phyloP scores from a whole-genome alignment of 2,113 vertebrate species.

The Chlorodrepanis virens region DNA sequence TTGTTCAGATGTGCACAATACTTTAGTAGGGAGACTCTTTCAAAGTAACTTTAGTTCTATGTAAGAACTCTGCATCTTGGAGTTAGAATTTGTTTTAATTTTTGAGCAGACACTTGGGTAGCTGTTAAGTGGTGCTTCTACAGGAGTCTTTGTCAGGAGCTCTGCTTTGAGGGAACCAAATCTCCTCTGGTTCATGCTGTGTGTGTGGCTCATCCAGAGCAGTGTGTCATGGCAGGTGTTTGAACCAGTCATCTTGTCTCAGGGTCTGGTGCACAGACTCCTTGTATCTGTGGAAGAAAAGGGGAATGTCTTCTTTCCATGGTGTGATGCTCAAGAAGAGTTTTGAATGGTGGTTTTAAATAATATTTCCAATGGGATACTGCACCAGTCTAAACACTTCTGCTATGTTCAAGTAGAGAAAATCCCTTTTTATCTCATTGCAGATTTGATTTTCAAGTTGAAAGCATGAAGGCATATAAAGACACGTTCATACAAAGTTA shows the following conservation, averaged over 20 bases:
- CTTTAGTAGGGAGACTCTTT: background rate
- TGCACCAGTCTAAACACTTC: background rate
- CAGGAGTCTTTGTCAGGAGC: background rate
- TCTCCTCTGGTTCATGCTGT: background rate
- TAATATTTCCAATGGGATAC: background rate
- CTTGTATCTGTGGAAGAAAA: background rate
- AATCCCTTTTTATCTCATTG: conserved; percentile 37
- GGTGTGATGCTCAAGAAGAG: background rate
- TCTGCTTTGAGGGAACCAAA: background rate
- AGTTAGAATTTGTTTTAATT: background rate
- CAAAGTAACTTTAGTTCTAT: background rate
- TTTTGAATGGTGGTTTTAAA: background rate
- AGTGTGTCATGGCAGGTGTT: background rate
- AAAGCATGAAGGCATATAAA: conserved; percentile 37
- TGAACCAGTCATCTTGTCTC: background rate
- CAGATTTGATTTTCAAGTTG: conserved; percentile 40
- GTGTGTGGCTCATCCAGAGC: background rate
- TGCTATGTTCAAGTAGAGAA: background rate
- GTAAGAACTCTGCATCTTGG: background rate
- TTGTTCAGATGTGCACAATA: background rate
- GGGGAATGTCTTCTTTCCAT: background rate
- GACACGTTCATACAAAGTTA: background rate
- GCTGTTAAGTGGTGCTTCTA: background rate
- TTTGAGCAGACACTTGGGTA: background rate
- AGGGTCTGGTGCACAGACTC: background rate